Evolutionary conservation across 2,113 vertebrate species (phyloP).

Genomic region (Ginglymostoma cirratum): DNA sequence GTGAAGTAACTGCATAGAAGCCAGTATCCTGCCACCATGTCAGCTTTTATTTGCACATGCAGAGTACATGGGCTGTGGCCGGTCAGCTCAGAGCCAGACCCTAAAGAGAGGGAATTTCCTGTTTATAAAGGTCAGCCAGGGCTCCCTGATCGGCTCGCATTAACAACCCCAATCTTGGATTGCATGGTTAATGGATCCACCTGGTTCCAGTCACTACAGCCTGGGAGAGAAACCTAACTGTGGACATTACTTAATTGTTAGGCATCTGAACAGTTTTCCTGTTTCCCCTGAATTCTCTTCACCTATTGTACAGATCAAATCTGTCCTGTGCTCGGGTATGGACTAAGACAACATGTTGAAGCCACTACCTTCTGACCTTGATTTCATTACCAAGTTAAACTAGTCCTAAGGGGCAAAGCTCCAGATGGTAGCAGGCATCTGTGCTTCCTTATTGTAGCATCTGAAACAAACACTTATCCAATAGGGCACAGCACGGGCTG

Average conservation of each 20-base stretch:
- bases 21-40: no score
- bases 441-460: not conserved
- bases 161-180: no score
- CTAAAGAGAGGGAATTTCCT: no score
- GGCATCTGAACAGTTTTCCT: not conserved
- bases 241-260: not conserved
- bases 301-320: not conserved
- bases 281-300: not conserved
- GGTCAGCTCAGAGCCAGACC: no score
- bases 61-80: no score
- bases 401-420: not conserved
- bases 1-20: no score
- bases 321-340: not conserved
- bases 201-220: no score
- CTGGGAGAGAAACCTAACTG: no score
- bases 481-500: not conserved
- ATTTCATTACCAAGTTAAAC: not conserved
- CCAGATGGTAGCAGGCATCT: not conserved
- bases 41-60: no score
- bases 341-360: not conserved
- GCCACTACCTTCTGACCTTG: not conserved
- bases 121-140: no score
- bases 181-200: no score
- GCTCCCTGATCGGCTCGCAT: no score
- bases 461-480: not conserved